Conservation (phyloP, 2,888 invertebrate species). For the Tetanocera ferruginea region DNA sequence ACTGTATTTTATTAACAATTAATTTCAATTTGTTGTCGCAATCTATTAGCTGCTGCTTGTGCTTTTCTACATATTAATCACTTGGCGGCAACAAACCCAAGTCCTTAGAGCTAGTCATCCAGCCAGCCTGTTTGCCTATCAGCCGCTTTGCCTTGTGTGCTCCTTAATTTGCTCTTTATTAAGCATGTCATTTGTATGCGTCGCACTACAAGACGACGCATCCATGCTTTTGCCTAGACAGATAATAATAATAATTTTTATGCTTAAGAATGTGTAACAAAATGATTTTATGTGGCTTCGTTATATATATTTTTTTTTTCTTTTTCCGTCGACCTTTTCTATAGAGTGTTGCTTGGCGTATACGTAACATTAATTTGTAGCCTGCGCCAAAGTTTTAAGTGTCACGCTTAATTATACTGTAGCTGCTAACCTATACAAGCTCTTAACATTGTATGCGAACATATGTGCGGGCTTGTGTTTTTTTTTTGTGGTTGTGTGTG, state of each 20-base stretch:
- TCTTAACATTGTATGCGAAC: neutral
- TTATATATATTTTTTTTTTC: neutral
- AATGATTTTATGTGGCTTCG: neutral
- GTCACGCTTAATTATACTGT: slow-evolving; percentile 9
- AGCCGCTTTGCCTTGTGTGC: neutral
- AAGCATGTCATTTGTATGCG: slow-evolving; percentile 43
- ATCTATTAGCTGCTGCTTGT: slow-evolving; percentile 25
- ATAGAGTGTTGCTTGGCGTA: slow-evolving; percentile 24
- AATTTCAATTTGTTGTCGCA: slow-evolving; percentile 40
- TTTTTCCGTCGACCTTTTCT: too few relatives aligned
- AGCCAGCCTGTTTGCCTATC: neutral
- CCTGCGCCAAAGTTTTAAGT: slow-evolving; percentile 22
- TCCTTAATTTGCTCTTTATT: slow-evolving; percentile 23
- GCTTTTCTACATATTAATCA: neutral
- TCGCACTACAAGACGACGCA: neutral
- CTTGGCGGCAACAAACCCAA: neutral
- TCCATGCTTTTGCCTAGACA: neutral
- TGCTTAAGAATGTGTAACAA: too few relatives aligned
- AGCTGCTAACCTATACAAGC: neutral
- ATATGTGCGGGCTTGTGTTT: neutral
- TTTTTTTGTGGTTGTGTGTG: neutral
- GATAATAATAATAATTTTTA: neutral
- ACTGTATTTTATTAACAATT: slow-evolving; percentile 38
- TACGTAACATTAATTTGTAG: slow-evolving; percentile 37
- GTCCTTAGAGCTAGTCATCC: neutral